Conservation (phyloP, 2,797 vertebrate genomes). For the Steatocranus sp. region DNA sequence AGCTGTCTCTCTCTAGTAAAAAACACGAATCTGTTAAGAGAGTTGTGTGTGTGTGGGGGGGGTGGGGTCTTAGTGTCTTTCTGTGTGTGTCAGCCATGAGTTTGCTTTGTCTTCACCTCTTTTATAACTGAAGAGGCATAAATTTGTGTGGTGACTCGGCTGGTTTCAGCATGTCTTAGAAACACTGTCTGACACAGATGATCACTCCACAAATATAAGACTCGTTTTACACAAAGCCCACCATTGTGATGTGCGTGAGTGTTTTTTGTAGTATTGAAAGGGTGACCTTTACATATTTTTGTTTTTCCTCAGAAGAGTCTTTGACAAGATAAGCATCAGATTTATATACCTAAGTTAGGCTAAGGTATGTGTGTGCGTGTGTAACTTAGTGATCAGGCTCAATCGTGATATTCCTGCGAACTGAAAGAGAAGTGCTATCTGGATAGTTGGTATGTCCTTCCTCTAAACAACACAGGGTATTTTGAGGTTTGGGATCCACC, state of each 20-base stretch:
- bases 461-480: slow-evolving; percentile 62
- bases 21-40: not conserved
- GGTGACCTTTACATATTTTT: not conserved
- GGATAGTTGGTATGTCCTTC: slow-evolving; percentile 45
- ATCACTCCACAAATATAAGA: not conserved
- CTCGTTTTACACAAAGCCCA: not conserved
- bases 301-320: not conserved
- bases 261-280: not conserved
- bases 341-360: not conserved
- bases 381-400: not conserved
- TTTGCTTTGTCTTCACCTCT: not conserved
- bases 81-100: not conserved
- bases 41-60: not conserved
- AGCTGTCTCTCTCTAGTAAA: slow-evolving; percentile 28
- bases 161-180: slow-evolving; percentile 29
- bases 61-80: not conserved
- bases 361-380: not conserved
- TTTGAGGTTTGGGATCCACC: slow-evolving; percentile 74
- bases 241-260: not conserved
- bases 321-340: slow-evolving; percentile 6
- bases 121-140: not conserved
- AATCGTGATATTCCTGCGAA: slow-evolving; percentile 3
- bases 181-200: not conserved
- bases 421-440: slow-evolving; percentile 28
- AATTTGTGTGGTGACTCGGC: slow-evolving; percentile 37